Evolutionary conservation across 2,888 invertebrate genomes (phyloP).

Genomic region (Graphium colonna): DNA sequence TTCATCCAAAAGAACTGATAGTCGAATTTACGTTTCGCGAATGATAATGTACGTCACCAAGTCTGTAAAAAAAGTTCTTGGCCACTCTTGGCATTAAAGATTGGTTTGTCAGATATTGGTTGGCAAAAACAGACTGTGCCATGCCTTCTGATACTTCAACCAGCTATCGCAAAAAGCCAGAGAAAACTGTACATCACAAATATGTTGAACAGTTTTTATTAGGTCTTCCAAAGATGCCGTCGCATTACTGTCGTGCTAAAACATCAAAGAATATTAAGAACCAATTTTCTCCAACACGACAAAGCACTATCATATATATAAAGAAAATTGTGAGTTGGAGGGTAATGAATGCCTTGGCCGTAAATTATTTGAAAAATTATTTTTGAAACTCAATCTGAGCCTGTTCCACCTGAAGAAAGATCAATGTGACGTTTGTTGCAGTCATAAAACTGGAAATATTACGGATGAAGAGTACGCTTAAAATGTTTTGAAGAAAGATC

Average conservation of each 20-base stretch:
- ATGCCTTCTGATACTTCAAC: not conserved
- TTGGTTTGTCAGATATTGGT: not conserved
- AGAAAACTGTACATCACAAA: constrained; percentile 30
- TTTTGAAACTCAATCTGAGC: no score
- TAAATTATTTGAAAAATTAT: no score
- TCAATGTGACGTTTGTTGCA: no score
- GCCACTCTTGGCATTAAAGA: constrained; percentile 21
- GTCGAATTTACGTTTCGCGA: constrained; percentile 30
- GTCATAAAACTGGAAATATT: no score
- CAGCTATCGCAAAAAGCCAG: constrained; percentile 16
- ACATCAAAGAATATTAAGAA: no score
- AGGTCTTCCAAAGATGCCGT: constrained; percentile 33
- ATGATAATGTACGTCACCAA: constrained; percentile 31
- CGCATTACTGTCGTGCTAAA: constrained; percentile 30
- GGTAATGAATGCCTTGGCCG: no score
- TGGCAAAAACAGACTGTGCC: not conserved
- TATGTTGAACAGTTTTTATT: constrained; percentile 29
- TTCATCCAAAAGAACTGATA: constrained; percentile 29
- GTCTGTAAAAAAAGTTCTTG: constrained; percentile 30
- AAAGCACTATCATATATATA: no score
- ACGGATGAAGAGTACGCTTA: no score
- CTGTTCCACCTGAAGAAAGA: no score
- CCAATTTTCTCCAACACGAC: no score
- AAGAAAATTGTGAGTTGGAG: no score
- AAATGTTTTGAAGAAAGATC: no score